Conservation (phyloP, 2,113 vertebrate species). For the Amphiprion ocellaris region DNA sequence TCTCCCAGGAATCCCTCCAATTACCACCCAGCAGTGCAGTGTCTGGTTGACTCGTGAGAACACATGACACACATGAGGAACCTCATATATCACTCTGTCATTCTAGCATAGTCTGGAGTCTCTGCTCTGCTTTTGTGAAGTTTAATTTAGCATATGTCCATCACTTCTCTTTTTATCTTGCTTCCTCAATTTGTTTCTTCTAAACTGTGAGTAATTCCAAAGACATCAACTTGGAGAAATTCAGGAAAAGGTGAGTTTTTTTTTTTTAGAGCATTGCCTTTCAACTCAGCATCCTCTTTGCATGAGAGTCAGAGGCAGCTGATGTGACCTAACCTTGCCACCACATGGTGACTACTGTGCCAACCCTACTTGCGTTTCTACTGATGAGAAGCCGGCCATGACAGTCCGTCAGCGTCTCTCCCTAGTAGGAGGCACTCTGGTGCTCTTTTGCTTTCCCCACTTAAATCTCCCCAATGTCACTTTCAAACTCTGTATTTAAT, state of each 20-base stretch:
- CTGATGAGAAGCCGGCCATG: slow-evolving; percentile 69
- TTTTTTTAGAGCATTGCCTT: slow-evolving; percentile 34
- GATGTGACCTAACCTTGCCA: slow-evolving; percentile 80
- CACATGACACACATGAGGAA: slow-evolving; percentile 62
- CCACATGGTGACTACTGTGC: slow-evolving; percentile 66
- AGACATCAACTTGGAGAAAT: slow-evolving; percentile 47
- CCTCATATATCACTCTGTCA: slow-evolving; percentile 49
- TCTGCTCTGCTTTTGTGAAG: slow-evolving; percentile 21
- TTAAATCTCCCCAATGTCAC: slow-evolving; percentile 73
- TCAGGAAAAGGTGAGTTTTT: slow-evolving; percentile 11
- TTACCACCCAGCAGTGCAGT: slow-evolving; percentile 76
- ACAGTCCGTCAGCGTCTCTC: slow-evolving; percentile 72
- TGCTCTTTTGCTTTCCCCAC: slow-evolving; percentile 62
- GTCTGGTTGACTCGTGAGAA: slow-evolving; percentile 65
- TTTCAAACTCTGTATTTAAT: slow-evolving; percentile 74
- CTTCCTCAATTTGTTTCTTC: slow-evolving; percentile 35
- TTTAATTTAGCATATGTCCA: slow-evolving; percentile 41
- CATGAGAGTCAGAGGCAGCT: slow-evolving; percentile 58
- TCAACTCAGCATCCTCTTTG: slow-evolving; percentile 54
- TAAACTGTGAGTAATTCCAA: slow-evolving; percentile 55
- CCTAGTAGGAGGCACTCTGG: slow-evolving; percentile 55
- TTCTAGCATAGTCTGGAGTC: slow-evolving; percentile 21
- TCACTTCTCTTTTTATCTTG: slow-evolving; percentile 34
- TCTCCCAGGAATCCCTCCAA: slow-evolving; percentile 76
- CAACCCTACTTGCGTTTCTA: slow-evolving; percentile 69